These are phyloP conservation scores for Danio tinwini DNA, from an alignment of 2,797 vertebrate species.

Conservation along the genomic window DNA sequence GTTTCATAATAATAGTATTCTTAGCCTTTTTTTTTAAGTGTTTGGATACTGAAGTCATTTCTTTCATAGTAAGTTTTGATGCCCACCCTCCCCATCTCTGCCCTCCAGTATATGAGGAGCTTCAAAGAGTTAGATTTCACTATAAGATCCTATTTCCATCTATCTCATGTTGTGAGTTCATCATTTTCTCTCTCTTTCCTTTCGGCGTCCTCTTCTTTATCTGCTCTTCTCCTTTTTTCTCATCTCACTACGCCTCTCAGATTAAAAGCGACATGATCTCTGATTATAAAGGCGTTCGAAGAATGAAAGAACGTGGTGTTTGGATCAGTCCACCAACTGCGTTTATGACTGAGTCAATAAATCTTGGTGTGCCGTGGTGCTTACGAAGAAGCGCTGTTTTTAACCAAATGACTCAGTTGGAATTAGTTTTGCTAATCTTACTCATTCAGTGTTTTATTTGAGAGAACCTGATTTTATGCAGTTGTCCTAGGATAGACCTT, in stretches of 20 bases:
- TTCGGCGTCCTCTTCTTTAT: conserved; percentile 20
- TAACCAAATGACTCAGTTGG: background rate
- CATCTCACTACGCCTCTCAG: conserved; percentile 40
- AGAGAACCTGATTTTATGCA: background rate
- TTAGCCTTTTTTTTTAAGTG: background rate
- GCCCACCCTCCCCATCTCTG: conserved; percentile 30
- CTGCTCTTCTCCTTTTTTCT: conserved; percentile 28
- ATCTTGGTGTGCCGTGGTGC: background rate
- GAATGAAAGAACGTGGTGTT: conserved; percentile 44
- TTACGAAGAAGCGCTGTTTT: background rate
- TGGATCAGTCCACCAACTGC: conserved; percentile 5
- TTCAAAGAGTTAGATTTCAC: conserved; percentile 45
- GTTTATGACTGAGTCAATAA: conserved; percentile 12
- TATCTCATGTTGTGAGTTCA: conserved; percentile 25
- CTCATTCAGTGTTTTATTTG: conserved; percentile 7
- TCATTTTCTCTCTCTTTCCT: conserved; percentile 10
- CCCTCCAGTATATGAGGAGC: conserved; percentile 43
- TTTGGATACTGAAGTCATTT: conserved; percentile 29
- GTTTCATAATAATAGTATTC: background rate
- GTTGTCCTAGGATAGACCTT: background rate
- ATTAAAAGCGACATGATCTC: conserved; percentile 46
- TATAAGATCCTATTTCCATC: conserved; percentile 11
- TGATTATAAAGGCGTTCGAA: conserved; percentile 16
- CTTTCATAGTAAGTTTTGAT: conserved; percentile 32
- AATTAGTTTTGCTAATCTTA: conserved; percentile 3